Evolutionary conservation across 2,888 invertebrate species (phyloP).

Genomic region (Serripes groenlandicus): DNA sequence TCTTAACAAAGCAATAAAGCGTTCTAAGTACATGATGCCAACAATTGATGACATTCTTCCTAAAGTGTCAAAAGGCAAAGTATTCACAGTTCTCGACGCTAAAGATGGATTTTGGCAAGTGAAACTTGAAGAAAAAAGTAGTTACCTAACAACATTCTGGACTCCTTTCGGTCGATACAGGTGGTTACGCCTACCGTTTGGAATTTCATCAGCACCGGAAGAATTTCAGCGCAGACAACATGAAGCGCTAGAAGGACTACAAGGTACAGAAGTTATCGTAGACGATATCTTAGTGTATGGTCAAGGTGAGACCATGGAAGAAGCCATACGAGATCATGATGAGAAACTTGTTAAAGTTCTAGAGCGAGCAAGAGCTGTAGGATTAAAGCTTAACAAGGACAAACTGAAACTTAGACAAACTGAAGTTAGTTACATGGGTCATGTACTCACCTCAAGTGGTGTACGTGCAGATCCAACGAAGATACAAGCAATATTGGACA

Average conservation of each 20-base stretch:
- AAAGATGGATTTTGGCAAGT: slow-evolving; percentile 63
- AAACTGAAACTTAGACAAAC: slow-evolving; percentile 54
- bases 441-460: slow-evolving; percentile 56
- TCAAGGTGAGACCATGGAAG: slow-evolving; percentile 45
- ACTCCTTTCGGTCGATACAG: slow-evolving; percentile 67
- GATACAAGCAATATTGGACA: slow-evolving; percentile 54
- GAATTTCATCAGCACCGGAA: slow-evolving; percentile 58
- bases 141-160: slow-evolving; percentile 65
- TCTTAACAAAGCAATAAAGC: slow-evolving; percentile 58
- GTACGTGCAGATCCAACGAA: slow-evolving; percentile 57
- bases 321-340: slow-evolving; percentile 59
- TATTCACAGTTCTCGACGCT: slow-evolving; percentile 61
- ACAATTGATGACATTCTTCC: slow-evolving; percentile 67
- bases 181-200: slow-evolving; percentile 69
- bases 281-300: slow-evolving; percentile 68
- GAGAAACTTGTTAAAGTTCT: slow-evolving; percentile 44
- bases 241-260: slow-evolving; percentile 65
- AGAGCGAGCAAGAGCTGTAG: slow-evolving; percentile 37
- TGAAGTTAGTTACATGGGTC: slow-evolving; percentile 60
- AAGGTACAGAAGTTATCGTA: slow-evolving; percentile 58
- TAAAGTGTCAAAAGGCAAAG: slow-evolving; percentile 58
- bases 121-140: slow-evolving; percentile 61
- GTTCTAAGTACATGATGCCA: slow-evolving; percentile 60
- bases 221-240: slow-evolving; percentile 68
- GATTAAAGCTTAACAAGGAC: slow-evolving; percentile 44